Percentiles rank a stretch among this genome's conserved stretches.
Conservation (phyloP, 1,140 invertebrate genomes). For the Hyles euphorbiae region DNA sequence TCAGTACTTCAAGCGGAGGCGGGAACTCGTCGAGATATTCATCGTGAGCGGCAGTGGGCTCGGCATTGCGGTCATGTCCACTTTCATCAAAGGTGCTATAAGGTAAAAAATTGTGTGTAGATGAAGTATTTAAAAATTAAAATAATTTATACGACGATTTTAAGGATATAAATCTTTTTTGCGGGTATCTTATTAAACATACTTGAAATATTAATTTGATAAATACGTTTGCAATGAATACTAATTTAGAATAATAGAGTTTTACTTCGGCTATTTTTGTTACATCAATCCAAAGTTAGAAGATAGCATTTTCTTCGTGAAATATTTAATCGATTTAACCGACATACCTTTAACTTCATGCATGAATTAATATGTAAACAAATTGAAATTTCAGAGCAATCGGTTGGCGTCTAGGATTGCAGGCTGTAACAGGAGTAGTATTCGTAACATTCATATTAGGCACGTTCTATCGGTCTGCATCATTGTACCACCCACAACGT, state of each 20-base stretch:
- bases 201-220: too few species aligned
- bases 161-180: too few species aligned
- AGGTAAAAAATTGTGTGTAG: conserved; percentile 75
- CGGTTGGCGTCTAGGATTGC: conserved; percentile 92
- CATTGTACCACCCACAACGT: conserved; percentile 91
- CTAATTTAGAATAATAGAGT: background rate
- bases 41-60: conserved; percentile 90
- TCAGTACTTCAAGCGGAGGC: conserved; percentile 90
- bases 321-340: background rate
- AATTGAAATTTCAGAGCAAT: conserved; percentile 79
- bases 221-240: too few species aligned
- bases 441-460: conserved; percentile 91
- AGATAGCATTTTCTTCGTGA: too few species aligned
- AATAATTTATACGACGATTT: too few species aligned
- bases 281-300: too few species aligned
- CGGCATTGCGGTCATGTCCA: conserved; percentile 89
- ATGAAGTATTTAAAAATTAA: background rate
- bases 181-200: too few species aligned
- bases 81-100: conserved; percentile 86
- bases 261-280: too few species aligned
- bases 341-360: too few species aligned
- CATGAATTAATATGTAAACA: background rate
- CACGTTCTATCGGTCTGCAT: conserved; percentile 92
- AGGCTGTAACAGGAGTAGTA: conserved; percentile 89
- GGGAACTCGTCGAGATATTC: conserved; percentile 92